Base-by-base conservation (phyloP, 2,797 vertebrate genomes). In the Hydrolagus colliei region DNA sequence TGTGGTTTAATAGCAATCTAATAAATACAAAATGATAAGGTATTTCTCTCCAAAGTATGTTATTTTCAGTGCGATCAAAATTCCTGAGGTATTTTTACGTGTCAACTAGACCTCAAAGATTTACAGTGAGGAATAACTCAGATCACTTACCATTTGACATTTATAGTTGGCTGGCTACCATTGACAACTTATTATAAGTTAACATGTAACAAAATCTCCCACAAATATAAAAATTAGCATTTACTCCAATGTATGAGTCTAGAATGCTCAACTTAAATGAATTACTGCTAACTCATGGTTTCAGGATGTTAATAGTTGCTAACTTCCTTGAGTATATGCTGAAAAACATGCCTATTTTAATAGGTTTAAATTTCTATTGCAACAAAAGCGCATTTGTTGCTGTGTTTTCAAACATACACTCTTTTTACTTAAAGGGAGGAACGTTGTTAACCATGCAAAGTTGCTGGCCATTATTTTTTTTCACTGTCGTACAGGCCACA, bases 21-120 rank as follows among this genome's bases (percentile, higher is more conserved):
- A 87, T 74, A 90, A 92, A 92, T 91, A 90, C 91, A 93, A 94
- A 93, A 93, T 91, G 87, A 89, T 63, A 76, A 85, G 22, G 22
- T 65, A 85, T 72, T 74, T 86, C 62, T 87, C 85, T 87, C 87
- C 78, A 76, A 10, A 20, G 6, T 52, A 52, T 52, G 41, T 52
- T 52, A 52, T 41, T 84, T 67, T 84, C 16, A 68, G 79, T 18
- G 32, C 9, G 10, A 71, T 52, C 16, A 84, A 84, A 71, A 62
- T 41, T 82, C 2, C 16, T 18, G 63, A 71, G 32, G 5, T 35
- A 10, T 68, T 41, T 68, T 18, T 41, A 67, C n/a, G 59, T 5
- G 61, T 77, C 52, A 77, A 11, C 2, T 77, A 84, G 65, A 16
- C 11, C 41, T 84, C 6, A 68, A 84, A 84, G 16, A 84, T 84